These are phyloP conservation scores for Schizaphis graminum DNA, from an alignment of 2,888 invertebrate species.

Conservation along the genomic window DNA sequence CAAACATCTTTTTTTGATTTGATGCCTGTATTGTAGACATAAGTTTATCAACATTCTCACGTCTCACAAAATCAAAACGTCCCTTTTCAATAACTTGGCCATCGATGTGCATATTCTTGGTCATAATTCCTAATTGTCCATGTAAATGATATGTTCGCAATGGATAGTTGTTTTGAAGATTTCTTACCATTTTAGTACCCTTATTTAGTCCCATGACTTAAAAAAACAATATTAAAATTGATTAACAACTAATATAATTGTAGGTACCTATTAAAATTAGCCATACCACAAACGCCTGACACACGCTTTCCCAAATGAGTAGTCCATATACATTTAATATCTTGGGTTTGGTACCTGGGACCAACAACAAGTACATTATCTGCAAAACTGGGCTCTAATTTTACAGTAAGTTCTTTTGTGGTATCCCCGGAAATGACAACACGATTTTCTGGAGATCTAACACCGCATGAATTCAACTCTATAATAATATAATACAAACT, in stretches of 20 bases:
- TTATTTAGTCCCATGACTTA: slow-evolving; percentile 82
- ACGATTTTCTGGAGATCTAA: slow-evolving; percentile 75
- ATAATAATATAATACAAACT: slow-evolving; percentile 67
- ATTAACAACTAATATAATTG: slow-evolving; percentile 16
- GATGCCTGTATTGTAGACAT: slow-evolving; percentile 86
- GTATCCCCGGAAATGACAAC: slow-evolving; percentile 79
- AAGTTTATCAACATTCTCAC: slow-evolving; percentile 79
- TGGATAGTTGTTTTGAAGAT: slow-evolving; percentile 76
- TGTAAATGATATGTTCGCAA: slow-evolving; percentile 81
- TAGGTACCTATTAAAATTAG: not conserved
- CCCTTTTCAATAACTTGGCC: slow-evolving; percentile 81
- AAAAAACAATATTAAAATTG: not conserved
- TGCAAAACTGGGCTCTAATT: slow-evolving; percentile 78
- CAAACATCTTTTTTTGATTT: slow-evolving; percentile 88
- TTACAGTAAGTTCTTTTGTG: slow-evolving; percentile 74
- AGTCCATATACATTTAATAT: slow-evolving; percentile 77
- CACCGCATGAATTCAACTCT: slow-evolving; percentile 82
- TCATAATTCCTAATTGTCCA: slow-evolving; percentile 83
- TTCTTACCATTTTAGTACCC: slow-evolving; percentile 75
- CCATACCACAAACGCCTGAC: slow-evolving; percentile 82
- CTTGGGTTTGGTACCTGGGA: slow-evolving; percentile 79
- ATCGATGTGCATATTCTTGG: slow-evolving; percentile 80
- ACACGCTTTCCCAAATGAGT: slow-evolving; percentile 77
- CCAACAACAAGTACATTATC: slow-evolving; percentile 84
- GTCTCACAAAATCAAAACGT: slow-evolving; percentile 80